These are phyloP conservation scores for Sorex araneus DNA, from an alignment of 2,113 vertebrate species.

Conservation along the genomic window DNA sequence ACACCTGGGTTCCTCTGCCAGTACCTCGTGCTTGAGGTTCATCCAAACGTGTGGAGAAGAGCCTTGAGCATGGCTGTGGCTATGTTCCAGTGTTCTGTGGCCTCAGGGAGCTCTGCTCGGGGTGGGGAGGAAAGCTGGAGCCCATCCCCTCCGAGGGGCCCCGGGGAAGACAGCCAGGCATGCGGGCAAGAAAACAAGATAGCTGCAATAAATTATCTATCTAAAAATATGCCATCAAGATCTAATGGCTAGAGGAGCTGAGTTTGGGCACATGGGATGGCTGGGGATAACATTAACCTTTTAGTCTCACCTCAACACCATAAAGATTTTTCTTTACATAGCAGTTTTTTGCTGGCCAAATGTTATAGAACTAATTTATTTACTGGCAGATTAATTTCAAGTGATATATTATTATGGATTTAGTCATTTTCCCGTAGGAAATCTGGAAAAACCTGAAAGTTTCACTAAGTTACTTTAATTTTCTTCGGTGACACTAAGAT, in stretches of 20 bases:
- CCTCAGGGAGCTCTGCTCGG: no score
- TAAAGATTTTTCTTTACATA: background rate
- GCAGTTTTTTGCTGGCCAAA: background rate
- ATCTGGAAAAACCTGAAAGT: background rate
- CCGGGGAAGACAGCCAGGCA: no score
- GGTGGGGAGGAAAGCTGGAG: no score
- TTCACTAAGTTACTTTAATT: background rate
- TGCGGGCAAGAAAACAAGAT: conserved; percentile 23
- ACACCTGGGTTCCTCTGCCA: no score
- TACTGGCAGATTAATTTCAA: conserved; percentile 16
- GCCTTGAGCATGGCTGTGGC: no score
- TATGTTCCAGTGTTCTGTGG: no score
- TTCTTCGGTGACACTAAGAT: background rate
- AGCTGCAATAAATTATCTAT: background rate
- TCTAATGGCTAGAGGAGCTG: background rate
- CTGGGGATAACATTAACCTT: background rate
- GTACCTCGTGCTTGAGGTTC: no score
- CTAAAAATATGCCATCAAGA: background rate
- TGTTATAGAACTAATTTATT: background rate
- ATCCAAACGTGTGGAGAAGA: no score
- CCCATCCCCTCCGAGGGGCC: no score
- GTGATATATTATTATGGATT: conserved; percentile 19
- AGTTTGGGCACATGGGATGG: background rate
- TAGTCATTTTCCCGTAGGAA: background rate
- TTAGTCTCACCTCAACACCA: background rate